phyloP scores from a whole-genome alignment of 2,888 invertebrate species.

The Spisula solida region DNA sequence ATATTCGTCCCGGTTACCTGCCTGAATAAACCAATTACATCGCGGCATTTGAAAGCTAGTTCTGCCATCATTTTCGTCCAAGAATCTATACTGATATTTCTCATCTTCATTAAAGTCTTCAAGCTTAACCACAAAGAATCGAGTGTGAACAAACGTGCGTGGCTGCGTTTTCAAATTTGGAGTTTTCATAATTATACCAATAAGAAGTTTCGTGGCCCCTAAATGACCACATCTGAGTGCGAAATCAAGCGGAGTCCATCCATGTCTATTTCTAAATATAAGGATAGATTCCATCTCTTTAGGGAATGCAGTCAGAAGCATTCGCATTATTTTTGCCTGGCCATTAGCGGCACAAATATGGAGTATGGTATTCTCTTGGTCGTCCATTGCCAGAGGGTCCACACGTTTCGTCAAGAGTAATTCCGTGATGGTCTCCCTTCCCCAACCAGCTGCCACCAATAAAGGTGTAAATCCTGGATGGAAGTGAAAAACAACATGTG shows the following conservation, averaged over 20 bases:
- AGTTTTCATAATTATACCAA: slow-evolving; percentile 56
- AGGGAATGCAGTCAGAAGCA: slow-evolving; percentile 55
- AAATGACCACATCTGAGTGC: slow-evolving; percentile 71
- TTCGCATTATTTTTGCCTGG: slow-evolving; percentile 63
- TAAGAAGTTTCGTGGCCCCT: slow-evolving; percentile 61
- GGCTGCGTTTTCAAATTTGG: slow-evolving; percentile 51
- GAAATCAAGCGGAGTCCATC: slow-evolving; percentile 72
- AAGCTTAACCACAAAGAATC: slow-evolving; percentile 66
- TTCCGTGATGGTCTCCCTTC: slow-evolving; percentile 67
- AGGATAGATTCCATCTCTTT: slow-evolving; percentile 64
- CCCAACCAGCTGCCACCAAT: slow-evolving; percentile 71
- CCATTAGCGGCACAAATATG: slow-evolving; percentile 70
- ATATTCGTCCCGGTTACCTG: slow-evolving; percentile 69
- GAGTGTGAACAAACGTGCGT: slow-evolving; percentile 69
- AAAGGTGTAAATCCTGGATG: slow-evolving; percentile 66
- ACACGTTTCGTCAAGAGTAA: slow-evolving; percentile 50
- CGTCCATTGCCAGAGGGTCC: slow-evolving; percentile 55
- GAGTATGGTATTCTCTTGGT: slow-evolving; percentile 67
- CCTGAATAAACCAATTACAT: slow-evolving; percentile 72
- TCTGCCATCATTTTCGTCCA: slow-evolving; percentile 48
- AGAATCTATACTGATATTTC: slow-evolving; percentile 64
- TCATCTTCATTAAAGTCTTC: slow-evolving; percentile 68
- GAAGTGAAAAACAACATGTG: not conserved
- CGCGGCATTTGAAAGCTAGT: slow-evolving; percentile 72
- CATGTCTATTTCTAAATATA: slow-evolving; percentile 66